Conservation (phyloP, 2,113 vertebrate genomes). For the Rostratula benghalensis region DNA sequence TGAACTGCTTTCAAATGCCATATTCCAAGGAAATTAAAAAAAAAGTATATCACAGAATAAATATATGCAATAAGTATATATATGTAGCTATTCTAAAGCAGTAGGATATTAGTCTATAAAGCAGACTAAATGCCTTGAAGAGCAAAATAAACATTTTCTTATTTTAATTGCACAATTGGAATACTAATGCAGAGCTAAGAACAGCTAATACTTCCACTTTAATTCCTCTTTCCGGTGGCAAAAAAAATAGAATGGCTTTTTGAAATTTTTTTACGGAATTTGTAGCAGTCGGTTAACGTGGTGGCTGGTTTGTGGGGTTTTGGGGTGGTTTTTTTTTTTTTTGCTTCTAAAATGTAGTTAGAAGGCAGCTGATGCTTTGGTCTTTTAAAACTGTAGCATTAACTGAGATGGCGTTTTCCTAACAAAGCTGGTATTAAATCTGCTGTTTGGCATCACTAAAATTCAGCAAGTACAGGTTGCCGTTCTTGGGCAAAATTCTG, state of each 20-base stretch:
- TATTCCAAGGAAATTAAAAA: not conserved
- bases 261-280: not conserved
- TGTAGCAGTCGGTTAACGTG: not conserved
- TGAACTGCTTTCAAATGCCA: not conserved
- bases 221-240: not conserved
- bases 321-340: not conserved
- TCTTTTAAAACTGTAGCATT: not conserved
- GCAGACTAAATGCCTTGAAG: not conserved
- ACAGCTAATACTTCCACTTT: not conserved
- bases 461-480: not conserved
- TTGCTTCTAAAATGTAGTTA: not conserved
- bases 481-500: not conserved
- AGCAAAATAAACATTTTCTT: not conserved
- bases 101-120: not conserved
- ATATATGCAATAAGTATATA: not conserved
- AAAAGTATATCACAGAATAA: not conserved
- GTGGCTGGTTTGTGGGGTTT: no score
- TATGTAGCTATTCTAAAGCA: not conserved
- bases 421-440: not conserved
- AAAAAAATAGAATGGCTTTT: not conserved
- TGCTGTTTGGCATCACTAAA: not conserved
- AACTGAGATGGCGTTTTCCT: not conserved
- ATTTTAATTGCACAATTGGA: not conserved
- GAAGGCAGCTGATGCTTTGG: not conserved
- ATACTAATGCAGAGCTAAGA: not conserved